A percentile compares a stretch with the other conserved stretches of the same genome.
Evolutionary conservation across 2,113 vertebrate genomes (phyloP).

Genomic region (Ailurus styani): DNA sequence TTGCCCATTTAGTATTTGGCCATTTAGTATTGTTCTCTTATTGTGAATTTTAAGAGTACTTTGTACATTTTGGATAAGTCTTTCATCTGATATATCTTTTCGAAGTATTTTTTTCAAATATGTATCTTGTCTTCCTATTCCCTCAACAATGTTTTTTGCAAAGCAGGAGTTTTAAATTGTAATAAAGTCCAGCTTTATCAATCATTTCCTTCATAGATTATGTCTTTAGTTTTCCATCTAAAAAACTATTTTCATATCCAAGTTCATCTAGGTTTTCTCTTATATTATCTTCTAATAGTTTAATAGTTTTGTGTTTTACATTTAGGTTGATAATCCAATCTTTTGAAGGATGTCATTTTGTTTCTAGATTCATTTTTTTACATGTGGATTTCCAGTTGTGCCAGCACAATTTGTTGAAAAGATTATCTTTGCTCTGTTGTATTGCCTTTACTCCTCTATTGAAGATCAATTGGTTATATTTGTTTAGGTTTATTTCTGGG

Average conservation of each 20-base stretch:
- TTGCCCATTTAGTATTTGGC: not conserved
- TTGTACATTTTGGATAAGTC: not conserved
- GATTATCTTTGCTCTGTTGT: not conserved
- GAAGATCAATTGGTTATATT: not conserved
- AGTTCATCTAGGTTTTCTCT: not conserved
- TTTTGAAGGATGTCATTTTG: not conserved
- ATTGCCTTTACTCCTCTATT: not conserved
- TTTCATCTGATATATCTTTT: not conserved
- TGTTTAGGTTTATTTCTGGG: not conserved
- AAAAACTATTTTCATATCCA: not conserved
- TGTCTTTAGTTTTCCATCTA: not conserved
- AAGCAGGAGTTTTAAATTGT: not conserved
- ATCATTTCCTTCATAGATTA: not conserved
- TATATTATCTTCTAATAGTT: not conserved
- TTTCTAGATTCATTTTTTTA: not conserved
- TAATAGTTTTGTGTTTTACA: not conserved
- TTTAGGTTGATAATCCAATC: not conserved
- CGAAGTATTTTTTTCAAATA: not conserved
- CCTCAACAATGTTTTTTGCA: not conserved
- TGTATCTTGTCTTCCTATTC: not conserved
- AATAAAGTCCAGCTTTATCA: not conserved
- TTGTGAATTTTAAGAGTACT: not conserved
- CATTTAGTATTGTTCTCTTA: not conserved
- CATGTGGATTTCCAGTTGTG: not conserved
- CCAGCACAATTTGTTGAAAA: not conserved